Evolutionary conservation across 2,888 invertebrate species (phyloP), one percentile per base, ranked within the genome.

Genomic region (Pharmacophagus antenor): DNA sequence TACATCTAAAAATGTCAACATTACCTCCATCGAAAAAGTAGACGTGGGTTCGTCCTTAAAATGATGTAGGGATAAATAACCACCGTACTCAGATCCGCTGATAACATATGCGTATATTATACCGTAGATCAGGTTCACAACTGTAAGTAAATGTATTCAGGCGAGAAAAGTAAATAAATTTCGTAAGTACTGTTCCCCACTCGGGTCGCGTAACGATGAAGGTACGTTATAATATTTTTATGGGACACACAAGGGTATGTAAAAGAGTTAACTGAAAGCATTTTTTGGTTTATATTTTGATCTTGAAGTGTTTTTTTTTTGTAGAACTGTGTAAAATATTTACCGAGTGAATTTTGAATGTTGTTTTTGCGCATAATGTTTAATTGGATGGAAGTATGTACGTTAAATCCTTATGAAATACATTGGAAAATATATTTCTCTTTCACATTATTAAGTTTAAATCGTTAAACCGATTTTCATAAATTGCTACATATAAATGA

Each of bases 21-120:
- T 27, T 27, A 27, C 27, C 27, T 27, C 5, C 27, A 5, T 18
- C 4, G 12, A 48, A 48, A 48, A 31, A 58, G 46, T 51, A 51
- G 51, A 58, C 46, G 52, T 37, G 57, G 57, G 57, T 51, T 52
- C 22, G 17, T 20, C 46, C 50, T 50, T 50, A 56, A 56, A 56
- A 56, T 49, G 23, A 48, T 23, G 23, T 25, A n/a, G 48, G 46
- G 49, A 21, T 58, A 46, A 31, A 57, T 27, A 51, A 44, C 50
- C 27, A 7, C 21, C 31, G 50, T 51, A 44, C 50, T 57, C 50
- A 2, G 57, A 50, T 31, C 31, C 51, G 50, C 22, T 46, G 57
- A 52, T 51, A 50, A 51, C 27, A 46, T 58, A 37, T 42, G 17
- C 10, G 42, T 58, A 21, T 56, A 50, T 50, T 42, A 51, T 17